Conservation (phyloP, 1,140 invertebrate genomes). For the Paralvinella palmiformis region DNA sequence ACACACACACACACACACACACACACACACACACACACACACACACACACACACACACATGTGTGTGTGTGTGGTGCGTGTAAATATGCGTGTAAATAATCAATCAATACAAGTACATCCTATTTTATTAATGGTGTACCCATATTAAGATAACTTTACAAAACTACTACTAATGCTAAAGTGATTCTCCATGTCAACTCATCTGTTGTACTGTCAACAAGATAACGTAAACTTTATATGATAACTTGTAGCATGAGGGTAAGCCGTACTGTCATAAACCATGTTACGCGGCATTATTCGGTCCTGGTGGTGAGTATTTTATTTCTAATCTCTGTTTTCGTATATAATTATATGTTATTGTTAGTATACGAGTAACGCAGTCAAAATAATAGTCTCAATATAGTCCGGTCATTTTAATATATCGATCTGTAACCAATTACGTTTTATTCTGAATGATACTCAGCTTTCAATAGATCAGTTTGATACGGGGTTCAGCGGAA, state of each 20-base stretch:
- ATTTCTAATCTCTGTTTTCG: background rate
- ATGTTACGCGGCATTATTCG: slow-evolving; percentile 82
- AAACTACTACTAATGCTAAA: background rate
- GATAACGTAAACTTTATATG: background rate
- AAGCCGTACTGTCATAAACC: slow-evolving; percentile 86
- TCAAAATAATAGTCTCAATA: background rate
- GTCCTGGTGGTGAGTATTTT: slow-evolving; percentile 61
- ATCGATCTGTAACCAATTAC: slow-evolving; percentile 3
- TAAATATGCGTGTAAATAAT: slow-evolving; percentile 8
- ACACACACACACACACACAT: slow-evolving; percentile 5
- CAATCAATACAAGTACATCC: background rate
- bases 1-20: background rate
- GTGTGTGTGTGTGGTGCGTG: background rate
- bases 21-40: background rate
- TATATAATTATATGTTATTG: background rate
- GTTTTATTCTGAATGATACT: background rate
- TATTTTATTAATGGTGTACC: background rate
- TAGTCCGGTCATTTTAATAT: slow-evolving; percentile 1
- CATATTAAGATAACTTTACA: slow-evolving; percentile 14
- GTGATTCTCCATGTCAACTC: background rate
- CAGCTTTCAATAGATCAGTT: background rate
- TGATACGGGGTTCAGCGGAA: background rate
- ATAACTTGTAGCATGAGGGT: slow-evolving; percentile 67
- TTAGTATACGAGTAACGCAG: background rate
- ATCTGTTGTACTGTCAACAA: background rate